A percentile compares a stretch with the other conserved stretches of the same genome.
Evolutionary conservation across 2,797 vertebrate species (phyloP).

Genomic region (Orientallactaga sibirica): DNA sequence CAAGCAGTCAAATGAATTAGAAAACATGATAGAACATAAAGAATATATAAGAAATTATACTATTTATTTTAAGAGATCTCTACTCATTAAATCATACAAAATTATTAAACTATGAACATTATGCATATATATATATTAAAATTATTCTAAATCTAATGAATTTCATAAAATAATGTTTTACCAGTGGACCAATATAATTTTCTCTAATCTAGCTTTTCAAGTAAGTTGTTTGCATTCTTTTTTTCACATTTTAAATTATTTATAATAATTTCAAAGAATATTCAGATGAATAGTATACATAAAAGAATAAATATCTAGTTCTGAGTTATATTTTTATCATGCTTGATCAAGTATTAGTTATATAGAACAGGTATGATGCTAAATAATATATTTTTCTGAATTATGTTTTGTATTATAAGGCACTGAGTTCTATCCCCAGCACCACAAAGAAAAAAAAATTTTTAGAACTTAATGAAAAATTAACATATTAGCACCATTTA

Average conservation of each 20-base stretch:
- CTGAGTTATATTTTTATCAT: not conserved
- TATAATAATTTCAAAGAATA: constrained; percentile 27
- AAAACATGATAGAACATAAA: not conserved
- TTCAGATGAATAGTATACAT: not conserved
- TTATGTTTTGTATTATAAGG: not conserved
- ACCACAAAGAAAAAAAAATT: not conserved
- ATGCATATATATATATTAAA: not conserved
- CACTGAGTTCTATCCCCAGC: not conserved
- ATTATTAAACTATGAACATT: constrained; percentile 33
- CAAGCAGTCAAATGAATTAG: constrained; percentile 29
- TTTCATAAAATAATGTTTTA: constrained; percentile 44
- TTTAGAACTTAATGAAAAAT: constrained; percentile 11
- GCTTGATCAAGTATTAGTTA: constrained; percentile 21
- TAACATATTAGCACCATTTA: not conserved
- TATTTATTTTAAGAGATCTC: constrained; percentile 17
- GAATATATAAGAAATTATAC: not conserved
- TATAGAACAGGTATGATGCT: not conserved
- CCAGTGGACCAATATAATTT: constrained; percentile 6
- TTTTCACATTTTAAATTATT: constrained; percentile 27
- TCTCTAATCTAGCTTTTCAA: not conserved
- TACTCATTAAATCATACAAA: constrained; percentile 50
- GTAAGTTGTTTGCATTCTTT: not conserved
- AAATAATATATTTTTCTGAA: constrained; percentile 44
- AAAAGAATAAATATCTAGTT: constrained; percentile 41
- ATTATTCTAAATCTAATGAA: constrained; percentile 38